phyloP scores from a whole-genome alignment of 2,113 vertebrate species.

The Corythornis cristatus region DNA sequence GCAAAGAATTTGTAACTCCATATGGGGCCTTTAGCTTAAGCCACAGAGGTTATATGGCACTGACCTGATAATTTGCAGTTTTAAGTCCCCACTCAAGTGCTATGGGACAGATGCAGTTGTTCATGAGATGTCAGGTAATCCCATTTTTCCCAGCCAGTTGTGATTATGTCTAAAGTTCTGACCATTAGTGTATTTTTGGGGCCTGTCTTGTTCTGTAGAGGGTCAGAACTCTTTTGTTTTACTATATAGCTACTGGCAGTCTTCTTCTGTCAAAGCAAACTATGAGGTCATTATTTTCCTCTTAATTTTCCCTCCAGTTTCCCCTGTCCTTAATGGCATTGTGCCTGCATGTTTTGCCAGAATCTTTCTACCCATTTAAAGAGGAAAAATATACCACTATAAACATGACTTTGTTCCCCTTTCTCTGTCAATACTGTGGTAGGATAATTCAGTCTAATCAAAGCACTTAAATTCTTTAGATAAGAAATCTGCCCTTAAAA shows the following conservation, averaged over 20 bases:
- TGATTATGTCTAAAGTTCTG: constrained; percentile 41
- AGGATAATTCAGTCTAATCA: background rate
- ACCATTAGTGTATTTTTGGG: constrained; percentile 44
- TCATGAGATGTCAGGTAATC: constrained; percentile 35
- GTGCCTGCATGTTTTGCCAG: constrained; percentile 21
- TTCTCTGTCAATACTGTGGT: background rate
- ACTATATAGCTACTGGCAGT: constrained; percentile 41
- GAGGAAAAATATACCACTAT: background rate
- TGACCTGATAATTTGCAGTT: background rate
- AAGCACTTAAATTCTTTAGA: background rate
- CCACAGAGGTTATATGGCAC: background rate
- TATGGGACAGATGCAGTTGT: constrained; percentile 22
- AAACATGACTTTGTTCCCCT: background rate
- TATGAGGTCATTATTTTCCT: constrained; percentile 52
- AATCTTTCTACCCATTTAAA: constrained; percentile 35
- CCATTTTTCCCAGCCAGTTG: constrained; percentile 51
- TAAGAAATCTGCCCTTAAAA: background rate
- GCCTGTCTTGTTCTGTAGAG: constrained; percentile 38
- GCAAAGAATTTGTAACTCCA: background rate
- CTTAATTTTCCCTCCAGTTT: constrained; percentile 43
- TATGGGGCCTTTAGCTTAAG: background rate
- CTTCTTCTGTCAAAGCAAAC: constrained; percentile 36
- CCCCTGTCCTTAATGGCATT: background rate
- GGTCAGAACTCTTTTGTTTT: constrained; percentile 52
- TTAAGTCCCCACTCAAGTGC: background rate